A percentile compares a stretch with the other conserved stretches of the same genome.
phyloP scores from a whole-genome alignment of 2,113 vertebrate genomes.

The Copsychus sechellarum region DNA sequence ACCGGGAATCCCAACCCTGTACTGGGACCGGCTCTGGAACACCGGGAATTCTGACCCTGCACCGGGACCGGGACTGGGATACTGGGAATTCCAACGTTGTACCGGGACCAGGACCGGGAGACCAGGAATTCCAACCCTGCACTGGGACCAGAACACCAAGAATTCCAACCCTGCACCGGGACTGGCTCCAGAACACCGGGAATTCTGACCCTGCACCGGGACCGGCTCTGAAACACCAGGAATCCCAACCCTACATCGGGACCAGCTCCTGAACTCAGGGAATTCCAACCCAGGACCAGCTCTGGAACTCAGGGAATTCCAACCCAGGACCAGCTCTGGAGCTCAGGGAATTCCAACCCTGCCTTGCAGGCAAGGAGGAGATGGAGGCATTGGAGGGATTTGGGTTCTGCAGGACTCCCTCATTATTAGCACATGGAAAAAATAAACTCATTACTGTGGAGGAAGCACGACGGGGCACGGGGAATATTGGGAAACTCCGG shows the following conservation, averaged over 20 bases:
- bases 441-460: neutral
- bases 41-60: rapidly evolving
- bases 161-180: no score
- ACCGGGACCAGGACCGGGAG: rapidly evolving
- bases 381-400: rapidly evolving
- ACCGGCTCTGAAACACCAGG: rapidly evolving
- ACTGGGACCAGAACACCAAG: no score
- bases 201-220: neutral
- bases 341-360: neutral
- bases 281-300: no score
- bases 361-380: rapidly evolving
- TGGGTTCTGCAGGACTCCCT: neutral
- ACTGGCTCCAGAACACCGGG: no score
- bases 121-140: rapidly evolving
- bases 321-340: rapidly evolving
- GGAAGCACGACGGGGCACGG: neutral
- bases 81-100: no score
- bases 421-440: neutral
- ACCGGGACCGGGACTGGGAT: no score
- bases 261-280: rapidly evolving
- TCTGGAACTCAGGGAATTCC: neutral
- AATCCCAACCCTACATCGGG: neutral
- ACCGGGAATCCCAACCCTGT: no score
- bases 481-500: neutral
- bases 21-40: no score